Conservation (phyloP, 2,888 invertebrate genomes). For the Neria commutata region DNA sequence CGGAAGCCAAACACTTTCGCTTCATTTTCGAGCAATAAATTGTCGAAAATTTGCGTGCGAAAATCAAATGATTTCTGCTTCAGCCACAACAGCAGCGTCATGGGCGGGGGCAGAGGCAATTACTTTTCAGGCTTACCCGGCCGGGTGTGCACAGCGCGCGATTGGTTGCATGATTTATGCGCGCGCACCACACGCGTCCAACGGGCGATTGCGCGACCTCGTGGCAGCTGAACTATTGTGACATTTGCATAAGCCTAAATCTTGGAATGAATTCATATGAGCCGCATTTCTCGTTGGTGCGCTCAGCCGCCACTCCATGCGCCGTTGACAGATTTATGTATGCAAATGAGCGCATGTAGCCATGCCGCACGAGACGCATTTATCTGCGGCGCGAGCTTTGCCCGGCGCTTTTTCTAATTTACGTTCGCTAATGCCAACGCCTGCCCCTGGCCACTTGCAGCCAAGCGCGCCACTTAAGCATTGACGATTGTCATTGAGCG, state of each 20-base stretch:
- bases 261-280: too few species aligned
- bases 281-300: neutral
- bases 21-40: too few species aligned
- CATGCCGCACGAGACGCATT: neutral
- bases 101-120: too few species aligned
- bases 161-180: neutral
- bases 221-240: neutral
- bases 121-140: too few species aligned
- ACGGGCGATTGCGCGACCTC: neutral
- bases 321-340: constrained; percentile 16
- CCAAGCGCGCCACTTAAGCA: constrained; percentile 4
- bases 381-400: neutral
- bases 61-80: neutral
- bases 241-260: too few species aligned
- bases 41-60: constrained; percentile 1
- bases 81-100: neutral
- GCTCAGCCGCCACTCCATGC: neutral
- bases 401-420: constrained; percentile 5
- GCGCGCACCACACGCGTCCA: neutral
- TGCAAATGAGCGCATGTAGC: constrained; percentile 10
- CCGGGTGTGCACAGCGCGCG: too few species aligned
- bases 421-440: constrained; percentile 3
- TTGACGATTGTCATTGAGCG: constrained; percentile 12
- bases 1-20: neutral
- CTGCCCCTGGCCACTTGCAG: neutral